Base-by-base conservation (phyloP, 2,113 vertebrate genomes). In the Thermophis baileyi region DNA sequence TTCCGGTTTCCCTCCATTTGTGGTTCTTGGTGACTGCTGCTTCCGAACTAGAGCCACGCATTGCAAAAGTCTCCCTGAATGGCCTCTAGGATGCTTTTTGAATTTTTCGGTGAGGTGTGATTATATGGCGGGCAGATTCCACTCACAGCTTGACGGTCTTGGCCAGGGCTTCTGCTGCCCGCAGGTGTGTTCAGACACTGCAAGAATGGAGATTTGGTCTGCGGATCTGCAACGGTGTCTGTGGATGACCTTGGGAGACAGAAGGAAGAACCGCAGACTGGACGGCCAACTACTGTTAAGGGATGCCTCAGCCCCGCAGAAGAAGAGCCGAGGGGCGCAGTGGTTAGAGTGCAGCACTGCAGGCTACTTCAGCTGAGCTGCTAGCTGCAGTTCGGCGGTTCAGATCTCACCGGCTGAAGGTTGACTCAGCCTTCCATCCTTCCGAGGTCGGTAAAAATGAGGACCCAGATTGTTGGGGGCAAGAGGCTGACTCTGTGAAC, bases 1-100 rank as follows among this genome's bases (percentile, higher is more conserved):
- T 95, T 93, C 87, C 93, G 93, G 95, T 91, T 97, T 96, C 94
- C 93, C 89, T 46, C 69, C 0, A 60, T 95, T 95, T 96, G 91
- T 94, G 96, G 87, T 0, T 89, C 94, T 92, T 0, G 2, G 85
- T 16, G 95, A 96, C 47, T 93, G 85, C 63, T 85, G 90, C 90
- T 94, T 94, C 92, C 89, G 88, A 94, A 93, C 46, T 89, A 60
- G 49, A 95, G n/a, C 46, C 74, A 9, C 7, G 20, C 35, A 22
- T 44, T 7, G 0, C 69, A 40, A 40, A 81, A 92, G 93, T 91
- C 94, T 93, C 16, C 2, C 50, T 22, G 4, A 88, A 93, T 91
- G 89, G 10, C 92, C 53, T 74, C 49, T 40, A 40, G 9, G 20
- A 47, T 25, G n/a, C 93, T 94, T 50, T 89, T 93, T 93, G 27